These are phyloP conservation scores for Tinamus major DNA, from an alignment of 2,797 vertebrate genomes.

Conservation along the genomic window DNA sequence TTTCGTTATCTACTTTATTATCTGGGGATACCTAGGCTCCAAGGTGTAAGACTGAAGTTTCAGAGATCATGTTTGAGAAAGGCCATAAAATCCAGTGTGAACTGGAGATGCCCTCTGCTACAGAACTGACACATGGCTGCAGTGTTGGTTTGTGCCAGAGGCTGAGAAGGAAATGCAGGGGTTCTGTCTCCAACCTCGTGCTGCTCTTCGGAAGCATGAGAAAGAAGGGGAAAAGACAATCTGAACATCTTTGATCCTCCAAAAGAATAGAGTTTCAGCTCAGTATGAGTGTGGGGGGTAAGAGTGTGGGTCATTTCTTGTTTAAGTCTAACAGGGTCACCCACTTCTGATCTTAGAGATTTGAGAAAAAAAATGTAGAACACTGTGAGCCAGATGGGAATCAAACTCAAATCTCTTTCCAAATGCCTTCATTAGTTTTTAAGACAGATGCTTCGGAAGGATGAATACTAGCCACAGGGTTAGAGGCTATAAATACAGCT, in stretches of 20 bases:
- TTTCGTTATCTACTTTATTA: background rate
- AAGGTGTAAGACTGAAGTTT: background rate
- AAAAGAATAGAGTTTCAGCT: background rate
- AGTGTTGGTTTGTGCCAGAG: background rate
- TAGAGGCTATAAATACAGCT: slow-evolving; percentile 15
- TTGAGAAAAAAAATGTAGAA: slow-evolving; percentile 8
- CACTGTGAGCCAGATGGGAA: background rate
- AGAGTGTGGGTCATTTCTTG: background rate
- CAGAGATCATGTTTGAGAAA: background rate
- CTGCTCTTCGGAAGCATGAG: background rate
- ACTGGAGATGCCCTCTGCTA: background rate
- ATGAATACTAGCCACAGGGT: background rate
- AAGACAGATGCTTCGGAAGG: background rate
- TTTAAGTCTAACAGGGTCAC: background rate
- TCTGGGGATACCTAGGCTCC: background rate
- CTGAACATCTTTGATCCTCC: background rate
- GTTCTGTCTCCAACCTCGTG: background rate
- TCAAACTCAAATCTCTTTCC: slow-evolving; percentile 1
- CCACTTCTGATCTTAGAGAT: background rate
- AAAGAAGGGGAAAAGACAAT: background rate
- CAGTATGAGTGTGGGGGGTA: background rate
- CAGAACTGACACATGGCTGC: background rate
- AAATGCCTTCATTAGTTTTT: background rate
- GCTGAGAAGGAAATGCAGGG: background rate
- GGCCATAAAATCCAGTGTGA: background rate